Base-by-base conservation (phyloP, 30 jellyfish, hydroid and myxozoan genomes). In the Turritopsis rubra region DNA sequence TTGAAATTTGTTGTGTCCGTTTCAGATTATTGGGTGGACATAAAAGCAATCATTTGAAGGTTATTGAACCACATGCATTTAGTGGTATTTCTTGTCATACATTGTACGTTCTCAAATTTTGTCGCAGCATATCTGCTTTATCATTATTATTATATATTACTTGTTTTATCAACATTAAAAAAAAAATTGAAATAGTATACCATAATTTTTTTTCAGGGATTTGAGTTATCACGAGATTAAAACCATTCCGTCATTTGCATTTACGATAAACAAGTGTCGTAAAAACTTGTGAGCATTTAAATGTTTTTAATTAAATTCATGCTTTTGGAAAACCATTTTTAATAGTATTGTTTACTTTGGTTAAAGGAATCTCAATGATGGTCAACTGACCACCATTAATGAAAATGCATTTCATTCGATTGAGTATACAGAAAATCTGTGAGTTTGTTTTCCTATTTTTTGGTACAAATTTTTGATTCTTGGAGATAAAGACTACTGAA, bases 161-260 rank as follows among this genome's bases (percentile, higher is more conserved):
- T n/a, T n/a, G n/a, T n/a, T n/a, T n/a, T n/a, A n/a, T n/a, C n/a
- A n/a, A n/a, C n/a, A 41, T 41, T 5, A 13, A 41, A 41, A 41
- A 41, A 41, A 13, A 13, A 3, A 3, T 41, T 41, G 9, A 41
- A 41, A 3, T 41, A 3, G 13, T 41, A 41, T 41, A 16, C 25
- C 7, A 0, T 54, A 8, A 1, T 78, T 29, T 53, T 52, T 76
- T 72, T 82, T 0, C 79, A 89, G 96, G 76, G 84, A 89, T 52
- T 1, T 89, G 26, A 89, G 96, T 78, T 84, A 89, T 66, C 85
- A 89, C 54, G 80, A 80, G 31, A 89, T 89, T 29, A 81, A 81
- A 71, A 84, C 84, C 83, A 89, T 89, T 25, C 93, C 86, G 21
- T 90, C 93, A 8, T 29, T 70, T 18, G 96, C 96, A 1, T 68